Evolutionary conservation across 2,888 invertebrate species (phyloP).

Genomic region (Rotaria sp.): DNA sequence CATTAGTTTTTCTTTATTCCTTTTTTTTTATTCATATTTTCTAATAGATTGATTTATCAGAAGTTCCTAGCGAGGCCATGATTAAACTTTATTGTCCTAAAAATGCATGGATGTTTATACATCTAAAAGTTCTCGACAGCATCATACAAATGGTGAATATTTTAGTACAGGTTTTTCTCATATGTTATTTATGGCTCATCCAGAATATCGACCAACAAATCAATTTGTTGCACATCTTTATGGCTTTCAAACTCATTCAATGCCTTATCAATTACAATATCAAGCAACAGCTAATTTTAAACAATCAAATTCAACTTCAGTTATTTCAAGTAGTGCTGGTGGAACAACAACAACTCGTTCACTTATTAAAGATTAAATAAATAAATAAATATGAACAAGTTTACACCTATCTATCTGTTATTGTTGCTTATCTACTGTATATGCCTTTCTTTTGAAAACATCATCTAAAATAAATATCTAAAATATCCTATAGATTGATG

Average conservation of each 20-base stretch:
- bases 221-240: slow-evolving; percentile 98
- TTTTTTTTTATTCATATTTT: neutral
- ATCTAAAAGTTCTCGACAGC: slow-evolving; percentile 92
- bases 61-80: slow-evolving; percentile 98
- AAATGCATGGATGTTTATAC: slow-evolving; percentile 99
- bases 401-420: neutral
- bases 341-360: neutral
- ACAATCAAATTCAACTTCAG: neutral
- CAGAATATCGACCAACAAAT: slow-evolving; percentile 89
- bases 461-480: neutral
- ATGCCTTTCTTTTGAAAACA: slow-evolving; percentile 11
- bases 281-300: slow-evolving; percentile 50
- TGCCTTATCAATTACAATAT: slow-evolving; percentile 90
- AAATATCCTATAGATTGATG: too few species aligned
- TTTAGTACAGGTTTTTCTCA: slow-evolving; percentile 99
- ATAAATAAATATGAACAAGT: neutral
- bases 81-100: slow-evolving; percentile 96
- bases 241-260: slow-evolving; percentile 92
- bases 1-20: neutral
- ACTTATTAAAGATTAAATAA: neutral
- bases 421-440: neutral
- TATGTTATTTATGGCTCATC: slow-evolving; percentile 99
- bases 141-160: slow-evolving; percentile 97
- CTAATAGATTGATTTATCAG: slow-evolving; percentile 72
- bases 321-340: neutral